Conservation (phyloP, 2,113 vertebrate species). For the Garra rufa region DNA sequence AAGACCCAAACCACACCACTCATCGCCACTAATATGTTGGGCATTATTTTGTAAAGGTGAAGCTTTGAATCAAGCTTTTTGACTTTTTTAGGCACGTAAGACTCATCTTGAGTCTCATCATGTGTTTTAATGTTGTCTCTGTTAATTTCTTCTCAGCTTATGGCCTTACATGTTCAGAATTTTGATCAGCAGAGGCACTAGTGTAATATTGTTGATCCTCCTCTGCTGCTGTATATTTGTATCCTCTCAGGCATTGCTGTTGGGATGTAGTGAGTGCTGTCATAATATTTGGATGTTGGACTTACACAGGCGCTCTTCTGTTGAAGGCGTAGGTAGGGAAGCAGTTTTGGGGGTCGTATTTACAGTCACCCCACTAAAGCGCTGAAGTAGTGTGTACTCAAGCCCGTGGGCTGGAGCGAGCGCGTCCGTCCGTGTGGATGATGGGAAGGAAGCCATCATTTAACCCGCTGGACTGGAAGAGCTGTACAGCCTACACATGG, state of each 20-base stretch:
- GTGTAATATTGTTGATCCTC: neutral
- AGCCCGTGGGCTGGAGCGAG: neutral
- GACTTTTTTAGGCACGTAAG: too few relatives aligned
- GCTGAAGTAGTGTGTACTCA: neutral
- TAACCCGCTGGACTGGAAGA: constrained; percentile 49
- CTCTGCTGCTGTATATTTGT: neutral
- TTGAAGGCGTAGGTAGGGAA: constrained; percentile 2
- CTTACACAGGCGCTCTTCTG: constrained; percentile 17
- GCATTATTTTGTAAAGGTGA: too few relatives aligned
- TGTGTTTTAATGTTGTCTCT: neutral
- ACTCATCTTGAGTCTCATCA: too few relatives aligned
- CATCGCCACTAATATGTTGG: too few relatives aligned
- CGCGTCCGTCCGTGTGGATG: constrained; percentile 1
- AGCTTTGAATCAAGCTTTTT: too few relatives aligned
- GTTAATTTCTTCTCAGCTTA: too few relatives aligned
- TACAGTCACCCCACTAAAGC: neutral
- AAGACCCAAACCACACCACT: too few relatives aligned
- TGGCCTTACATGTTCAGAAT: too few relatives aligned
- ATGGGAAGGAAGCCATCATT: constrained; percentile 45
- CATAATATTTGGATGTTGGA: constrained; percentile 27
- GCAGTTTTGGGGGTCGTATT: neutral
- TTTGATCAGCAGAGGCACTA: too few relatives aligned
- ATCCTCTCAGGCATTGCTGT: neutral
- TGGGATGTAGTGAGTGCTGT: neutral
- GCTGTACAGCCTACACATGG: constrained; percentile 32